Evolutionary conservation across 92 coral and sea anemone genomes (phyloP).

Genomic region (Epizoanthus stellaris): DNA sequence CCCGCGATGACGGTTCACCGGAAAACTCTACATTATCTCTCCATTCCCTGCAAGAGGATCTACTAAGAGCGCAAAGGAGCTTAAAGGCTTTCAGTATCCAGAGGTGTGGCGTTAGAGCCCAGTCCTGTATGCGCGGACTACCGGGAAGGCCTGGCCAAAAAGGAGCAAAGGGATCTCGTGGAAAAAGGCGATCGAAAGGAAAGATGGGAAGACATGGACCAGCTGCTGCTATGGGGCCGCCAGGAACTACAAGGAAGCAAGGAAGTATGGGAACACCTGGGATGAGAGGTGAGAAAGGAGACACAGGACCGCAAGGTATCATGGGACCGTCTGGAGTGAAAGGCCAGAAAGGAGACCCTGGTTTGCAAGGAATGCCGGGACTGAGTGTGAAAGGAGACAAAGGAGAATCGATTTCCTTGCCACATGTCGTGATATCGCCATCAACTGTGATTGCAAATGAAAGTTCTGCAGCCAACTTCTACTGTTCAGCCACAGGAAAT

Average conservation of each 20-base stretch:
- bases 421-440: conserved; percentile 19
- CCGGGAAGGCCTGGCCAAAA: neutral
- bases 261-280: conserved; percentile 15
- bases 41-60: neutral
- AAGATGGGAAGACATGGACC: neutral
- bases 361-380: no score
- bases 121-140: no score
- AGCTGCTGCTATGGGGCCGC: conserved; percentile 3
- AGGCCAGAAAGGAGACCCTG: neutral
- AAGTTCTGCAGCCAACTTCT: neutral
- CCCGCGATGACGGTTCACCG: neutral
- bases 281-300: neutral
- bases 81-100: conserved; percentile 7
- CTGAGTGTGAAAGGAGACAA: no score
- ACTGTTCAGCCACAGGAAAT: conserved; percentile 17
- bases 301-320: neutral
- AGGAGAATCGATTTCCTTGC: no score
- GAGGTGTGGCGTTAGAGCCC: neutral
- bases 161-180: conserved; percentile 13
- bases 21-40: conserved; percentile 10
- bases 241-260: conserved; percentile 10
- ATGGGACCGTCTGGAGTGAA: neutral
- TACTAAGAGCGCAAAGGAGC: neutral
- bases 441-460: neutral
- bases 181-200: neutral